Base-by-base conservation (phyloP, 2,113 vertebrate species). In the Arvicanthis niloticus region DNA sequence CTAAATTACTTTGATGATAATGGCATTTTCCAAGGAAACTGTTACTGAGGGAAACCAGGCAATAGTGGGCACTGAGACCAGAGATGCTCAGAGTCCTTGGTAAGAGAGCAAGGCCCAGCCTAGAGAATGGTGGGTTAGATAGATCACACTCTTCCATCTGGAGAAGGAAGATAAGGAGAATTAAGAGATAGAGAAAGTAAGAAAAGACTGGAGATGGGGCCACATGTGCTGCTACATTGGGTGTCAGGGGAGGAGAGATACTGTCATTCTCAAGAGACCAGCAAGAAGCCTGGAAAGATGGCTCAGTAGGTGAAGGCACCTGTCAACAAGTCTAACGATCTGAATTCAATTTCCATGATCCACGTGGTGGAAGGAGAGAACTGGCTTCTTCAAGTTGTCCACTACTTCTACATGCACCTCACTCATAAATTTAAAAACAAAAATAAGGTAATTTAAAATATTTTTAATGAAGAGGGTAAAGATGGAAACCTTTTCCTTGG, bases 151-250 rank as follows among this genome's bases (percentile, higher is more conserved):
- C 34, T 31, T 17, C 68, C 4, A 48, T 78, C 26, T 56, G 21
- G 75, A 81, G 56, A 72, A 24, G 24, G 29, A 5, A 75, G 37
- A 4, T 12, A 1, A 62, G 42, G 34, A 58, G 53, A 19, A 17
- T 42, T 21, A 51, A 42, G 45, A 53, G 34, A 9, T 29, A 37
- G 84, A 73, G 51, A 48, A 72, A 9, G 48, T 3, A 88, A 40
- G 29, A 19, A 29, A 62, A 80, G 34, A 73, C 24, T 40, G 22
- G 60, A 77, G 34, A 40, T 73, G 29, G 73, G 73, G 72, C 75
- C 56, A 67, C 5, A 0, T 22, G n/a, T 1, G 7, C 2, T n/a
- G 31, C 53, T n/a, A 78, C 11, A 42, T 0, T 62, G 15, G 45
- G 53, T 21, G 37, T 76, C 7, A 10, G 7, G 42, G 75, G 15